Base-by-base conservation (phyloP, 1,140 invertebrate genomes). In the Aculops lycopersici region DNA sequence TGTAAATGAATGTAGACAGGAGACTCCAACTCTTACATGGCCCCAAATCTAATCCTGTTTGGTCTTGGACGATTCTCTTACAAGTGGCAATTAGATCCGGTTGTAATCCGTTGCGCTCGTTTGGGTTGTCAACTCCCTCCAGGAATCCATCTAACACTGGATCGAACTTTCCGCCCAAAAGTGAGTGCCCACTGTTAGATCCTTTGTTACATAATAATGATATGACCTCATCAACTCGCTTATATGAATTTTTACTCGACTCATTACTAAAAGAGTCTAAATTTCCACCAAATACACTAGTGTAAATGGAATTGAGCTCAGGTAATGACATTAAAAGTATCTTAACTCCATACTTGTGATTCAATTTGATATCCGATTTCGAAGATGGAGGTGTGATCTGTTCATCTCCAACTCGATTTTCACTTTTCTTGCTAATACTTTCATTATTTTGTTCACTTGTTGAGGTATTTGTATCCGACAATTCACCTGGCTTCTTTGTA, bases 1-100 rank as follows among this genome's bases (percentile, higher is more conserved):
- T 44, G 21, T 45, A 45, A 2, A 43, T 20, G 20, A 45, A 45
- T 14, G 44, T 45, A 19, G 42, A 17, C 5, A 45, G 37, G 5
- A 19, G 5, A 15, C 19, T 39, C 44, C 44, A 45, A 37, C 39
- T 37, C 8, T 20, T 3, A 40, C 44, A 45, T 18, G 36, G 8
- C 14, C 21, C 18, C 8, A 45, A 24, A 44, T 45, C 41, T 2
- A 45, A 17, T 17, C 44, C 44, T 13, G 44, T 45, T 21, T 45
- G 42, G 19, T 42, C 37, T 16, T 39, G 14, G 12, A 43, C 41
- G 14, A 40, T 12, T 4, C 44, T 35, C 17, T 43, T 36, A 12
- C 41, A 40, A 3, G 44, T 43, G 12, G 35, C 36, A 19, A 45
- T 45, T 16, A 45, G 21, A 43, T 45, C 43, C 4, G 44, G 44